Conservation (phyloP, 2,888 invertebrate genomes). For the Zhuqinia jingwanae region DNA sequence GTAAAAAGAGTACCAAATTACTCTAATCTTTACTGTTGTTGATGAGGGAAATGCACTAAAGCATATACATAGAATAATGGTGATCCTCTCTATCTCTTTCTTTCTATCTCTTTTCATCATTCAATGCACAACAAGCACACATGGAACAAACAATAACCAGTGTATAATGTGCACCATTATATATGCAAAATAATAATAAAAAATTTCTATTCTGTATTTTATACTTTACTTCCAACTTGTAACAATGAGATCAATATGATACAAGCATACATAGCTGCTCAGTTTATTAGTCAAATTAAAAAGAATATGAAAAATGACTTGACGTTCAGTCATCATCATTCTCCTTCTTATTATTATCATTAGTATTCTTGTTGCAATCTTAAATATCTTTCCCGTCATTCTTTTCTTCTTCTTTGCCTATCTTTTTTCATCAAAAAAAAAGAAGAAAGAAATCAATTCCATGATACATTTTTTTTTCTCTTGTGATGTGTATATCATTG, state of each 20-base stretch:
- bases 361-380: neutral
- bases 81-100: slow-evolving; percentile 1
- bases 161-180: no score
- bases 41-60: slow-evolving; percentile 17
- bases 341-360: no score
- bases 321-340: slow-evolving; percentile 6
- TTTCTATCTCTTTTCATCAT: no score
- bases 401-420: neutral
- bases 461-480: no score
- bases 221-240: no score
- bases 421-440: neutral
- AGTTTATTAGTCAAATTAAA: slow-evolving; percentile 34
- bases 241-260: slow-evolving; percentile 21
- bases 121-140: slow-evolving; percentile 39
- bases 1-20: slow-evolving; percentile 53
- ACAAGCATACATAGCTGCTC: neutral
- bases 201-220: no score
- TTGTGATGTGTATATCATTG: slow-evolving; percentile 6
- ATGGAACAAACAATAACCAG: no score
- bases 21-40: slow-evolving; percentile 44
- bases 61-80: neutral
- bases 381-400: slow-evolving; percentile 19
- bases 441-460: no score
- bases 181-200: no score
- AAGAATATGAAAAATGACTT: slow-evolving; percentile 43